Conservation (phyloP, 2,113 vertebrate genomes). For the Microcebus murinus region DNA sequence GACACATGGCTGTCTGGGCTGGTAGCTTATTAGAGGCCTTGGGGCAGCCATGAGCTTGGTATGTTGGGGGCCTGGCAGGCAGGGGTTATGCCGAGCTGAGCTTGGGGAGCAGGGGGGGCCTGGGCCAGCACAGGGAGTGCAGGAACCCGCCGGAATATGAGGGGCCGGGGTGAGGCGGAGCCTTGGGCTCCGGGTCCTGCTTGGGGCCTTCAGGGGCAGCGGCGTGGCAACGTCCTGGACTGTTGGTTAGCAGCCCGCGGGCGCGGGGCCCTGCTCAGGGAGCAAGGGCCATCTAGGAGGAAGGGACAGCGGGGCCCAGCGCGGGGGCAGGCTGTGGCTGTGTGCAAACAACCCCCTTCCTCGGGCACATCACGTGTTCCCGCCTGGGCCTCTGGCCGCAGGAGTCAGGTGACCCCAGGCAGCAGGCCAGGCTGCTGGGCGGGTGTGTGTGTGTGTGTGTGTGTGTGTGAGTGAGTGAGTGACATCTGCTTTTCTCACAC, state of each 20-base stretch:
- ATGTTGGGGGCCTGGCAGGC: neutral
- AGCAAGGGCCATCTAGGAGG: neutral
- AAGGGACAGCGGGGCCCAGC: neutral
- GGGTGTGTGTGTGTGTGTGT: neutral
- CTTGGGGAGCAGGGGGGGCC: too few species aligned
- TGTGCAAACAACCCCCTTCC: neutral
- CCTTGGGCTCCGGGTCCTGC: neutral
- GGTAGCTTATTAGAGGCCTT: neutral
- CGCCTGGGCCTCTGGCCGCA: neutral
- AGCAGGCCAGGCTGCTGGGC: neutral
- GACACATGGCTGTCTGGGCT: neutral
- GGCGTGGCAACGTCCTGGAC: too few species aligned
- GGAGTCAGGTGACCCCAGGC: conserved; percentile 51
- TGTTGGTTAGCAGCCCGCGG: rapidly evolving
- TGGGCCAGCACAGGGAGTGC: neutral
- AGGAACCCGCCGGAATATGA: too few species aligned
- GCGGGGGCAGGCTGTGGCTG: neutral
- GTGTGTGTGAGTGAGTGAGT: neutral
- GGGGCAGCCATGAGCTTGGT: neutral
- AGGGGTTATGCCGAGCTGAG: neutral
- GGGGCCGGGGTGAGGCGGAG: neutral
- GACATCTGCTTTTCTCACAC: neutral
- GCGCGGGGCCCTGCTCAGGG: neutral
- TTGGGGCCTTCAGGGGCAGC: neutral
- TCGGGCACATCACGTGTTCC: neutral